phyloP scores from a whole-genome alignment of 2,113 vertebrate species.

The Calidris pygmaea region DNA sequence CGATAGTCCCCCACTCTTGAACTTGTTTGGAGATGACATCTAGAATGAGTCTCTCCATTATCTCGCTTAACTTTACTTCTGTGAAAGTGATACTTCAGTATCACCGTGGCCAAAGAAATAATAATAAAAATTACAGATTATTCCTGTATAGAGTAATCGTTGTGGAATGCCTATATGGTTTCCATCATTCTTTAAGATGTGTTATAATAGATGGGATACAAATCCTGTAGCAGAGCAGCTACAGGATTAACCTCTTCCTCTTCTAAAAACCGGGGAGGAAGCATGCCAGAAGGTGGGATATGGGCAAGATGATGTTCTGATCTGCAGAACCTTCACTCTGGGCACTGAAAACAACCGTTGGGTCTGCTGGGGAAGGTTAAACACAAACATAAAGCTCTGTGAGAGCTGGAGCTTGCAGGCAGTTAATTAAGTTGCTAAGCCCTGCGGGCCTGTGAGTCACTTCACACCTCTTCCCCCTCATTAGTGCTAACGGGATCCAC shows the following conservation, averaged over 20 bases:
- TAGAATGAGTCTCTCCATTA: too few relatives aligned
- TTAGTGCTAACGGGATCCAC: not conserved
- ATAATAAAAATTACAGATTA: not conserved
- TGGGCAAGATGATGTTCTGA: not conserved
- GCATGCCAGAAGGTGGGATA: not conserved
- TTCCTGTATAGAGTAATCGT: not conserved
- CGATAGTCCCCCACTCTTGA: too few relatives aligned
- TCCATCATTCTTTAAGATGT: not conserved
- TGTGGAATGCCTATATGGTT: not conserved
- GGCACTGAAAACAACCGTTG: not conserved
- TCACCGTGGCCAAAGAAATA: not conserved
- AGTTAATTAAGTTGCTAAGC: not conserved
- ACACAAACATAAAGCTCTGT: not conserved
- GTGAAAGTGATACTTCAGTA: not conserved
- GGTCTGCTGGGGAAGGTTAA: not conserved
- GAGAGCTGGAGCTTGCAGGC: not conserved
- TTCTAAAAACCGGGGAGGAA: accelerated
- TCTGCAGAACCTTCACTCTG: not conserved
- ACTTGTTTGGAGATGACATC: too few relatives aligned
- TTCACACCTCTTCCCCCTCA: not conserved
- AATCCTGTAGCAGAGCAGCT: not conserved
- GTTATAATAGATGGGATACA: not conserved
- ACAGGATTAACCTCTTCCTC: not conserved
- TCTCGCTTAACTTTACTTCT: not conserved
- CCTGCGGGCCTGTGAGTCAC: not conserved